Evolutionary conservation across 2,113 vertebrate species (phyloP), one percentile per base, ranked within the genome.

Genomic region (Anoplopoma fimbria): DNA sequence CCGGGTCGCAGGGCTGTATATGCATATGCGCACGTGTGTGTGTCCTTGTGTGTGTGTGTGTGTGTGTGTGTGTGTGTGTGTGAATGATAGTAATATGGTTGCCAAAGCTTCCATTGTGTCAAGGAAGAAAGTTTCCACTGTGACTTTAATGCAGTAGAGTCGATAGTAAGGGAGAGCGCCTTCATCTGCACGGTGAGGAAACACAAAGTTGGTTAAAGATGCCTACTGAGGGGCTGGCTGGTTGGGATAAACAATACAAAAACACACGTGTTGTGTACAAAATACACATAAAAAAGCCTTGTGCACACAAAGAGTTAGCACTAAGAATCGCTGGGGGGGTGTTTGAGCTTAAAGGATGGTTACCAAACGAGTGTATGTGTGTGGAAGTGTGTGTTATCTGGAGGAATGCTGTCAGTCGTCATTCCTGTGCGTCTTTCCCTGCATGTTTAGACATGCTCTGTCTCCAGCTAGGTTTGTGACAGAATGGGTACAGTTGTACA

Each of bases 401-500:
- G 49, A 87, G 91, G 89, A 94, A 93, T 91, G 89, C 80, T 80
- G 90, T 84, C 77, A 51, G 77, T 19, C 87, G 58, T 89, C 91
- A 91, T 92, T 92, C 88, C 89, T 64, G 1, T 23, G 64, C 19
- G 33, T 79, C 78, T 75, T 75, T 63, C 27, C 19, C 61, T 29
- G 81, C 91, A 8, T 88, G 90, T 88, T 85, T 49, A 58, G 89
- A 90, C 92, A 89, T 69, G 89, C 88, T 88, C 57, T 19, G 68
- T 73, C 87, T 87, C 86, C 88, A 87, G 80, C 84, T 87, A 77
- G 42, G 85, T 49, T 45, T 27, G 86, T 90, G 91, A 91, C 91
- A 90, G 90, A 92, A 92, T 88, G 92, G 79, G 92, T 86, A 81
- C 89, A 91, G 84, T 87, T 62, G 84, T 77, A 88, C 61, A 74